A percentile compares a stretch with the other conserved stretches of the same genome.
phyloP scores from a whole-genome alignment of 30 jellyfish, hydroid and myxozoan genomes.

The Cassiopea andromeda region DNA sequence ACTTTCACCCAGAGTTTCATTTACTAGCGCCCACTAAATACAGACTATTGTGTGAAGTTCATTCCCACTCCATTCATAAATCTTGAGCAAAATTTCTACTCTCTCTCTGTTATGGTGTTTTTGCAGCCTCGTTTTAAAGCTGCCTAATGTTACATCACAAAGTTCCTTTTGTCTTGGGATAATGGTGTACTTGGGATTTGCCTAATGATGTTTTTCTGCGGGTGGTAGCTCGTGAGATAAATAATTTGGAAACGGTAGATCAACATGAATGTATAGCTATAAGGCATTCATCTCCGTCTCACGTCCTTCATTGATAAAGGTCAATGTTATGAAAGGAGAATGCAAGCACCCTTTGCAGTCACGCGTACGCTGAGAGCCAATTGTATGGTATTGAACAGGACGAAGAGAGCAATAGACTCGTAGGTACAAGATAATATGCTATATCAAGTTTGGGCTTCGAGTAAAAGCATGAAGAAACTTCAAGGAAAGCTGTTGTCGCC shows the following conservation, averaged over 20 bases:
- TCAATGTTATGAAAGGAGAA: not conserved
- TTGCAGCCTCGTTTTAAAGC: constrained; percentile 8
- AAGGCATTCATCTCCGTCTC: not conserved
- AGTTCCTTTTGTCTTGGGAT: not conserved
- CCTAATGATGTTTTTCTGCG: not conserved
- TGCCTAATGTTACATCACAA: not conserved
- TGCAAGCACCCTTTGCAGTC: not conserved
- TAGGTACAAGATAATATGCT: not conserved
- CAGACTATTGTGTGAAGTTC: too few relatives aligned
- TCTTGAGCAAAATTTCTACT: not conserved
- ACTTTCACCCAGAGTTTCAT: too few relatives aligned
- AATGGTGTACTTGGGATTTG: not conserved
- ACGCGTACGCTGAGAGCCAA: not conserved
- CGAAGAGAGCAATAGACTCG: not conserved
- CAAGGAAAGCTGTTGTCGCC: not conserved
- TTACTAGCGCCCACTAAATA: too few relatives aligned
- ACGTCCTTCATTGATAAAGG: not conserved
- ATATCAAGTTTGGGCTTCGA: not conserved
- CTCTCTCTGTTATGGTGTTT: not conserved
- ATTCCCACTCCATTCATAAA: too few relatives aligned
- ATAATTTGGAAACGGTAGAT: not conserved
- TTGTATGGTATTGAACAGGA: too few relatives aligned
- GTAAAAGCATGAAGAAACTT: not conserved
- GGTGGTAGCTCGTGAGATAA: constrained; percentile 1
- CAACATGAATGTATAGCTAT: not conserved